Base-by-base conservation (phyloP, 1,140 invertebrate genomes). In the Caerostris darwini region DNA sequence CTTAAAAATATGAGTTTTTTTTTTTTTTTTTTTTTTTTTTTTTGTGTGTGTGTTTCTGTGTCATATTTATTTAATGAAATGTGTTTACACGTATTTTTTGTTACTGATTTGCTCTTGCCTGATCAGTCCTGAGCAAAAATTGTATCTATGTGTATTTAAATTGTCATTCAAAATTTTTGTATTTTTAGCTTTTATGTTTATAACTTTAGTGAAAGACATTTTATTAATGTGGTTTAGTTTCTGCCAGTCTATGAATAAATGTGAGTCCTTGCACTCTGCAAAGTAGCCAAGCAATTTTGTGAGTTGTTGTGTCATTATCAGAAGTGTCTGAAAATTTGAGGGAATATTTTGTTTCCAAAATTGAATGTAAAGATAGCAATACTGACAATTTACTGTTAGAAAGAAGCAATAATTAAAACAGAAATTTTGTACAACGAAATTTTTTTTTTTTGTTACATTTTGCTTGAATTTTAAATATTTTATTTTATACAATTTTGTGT, bases 11-110 rank as follows among this genome's bases (percentile, higher is more conserved):
- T 34, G 90, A 90, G 64, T 58, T 34, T 56, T 58, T 87, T 67
- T 81, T 56, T 93, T 57, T 92, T 50, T 56, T 93, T 57, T 92
- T 50, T n/a, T n/a, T n/a, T n/a, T n/a, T n/a, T n/a, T n/a, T n/a
- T n/a, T n/a, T n/a, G n/a, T n/a, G n/a, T n/a, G n/a, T 57, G 50
- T 83, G 57, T 93, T 93, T 69, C 87, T 89, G 10, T 92, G 90
- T 92, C 53, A 93, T 93, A 93, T 93, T 93, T 93, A 93, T 93
- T 93, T 53, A 88, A 88, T 88, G 59, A 88, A 53, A 53, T 64
- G 34, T 77, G 69, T 77, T 77, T 77, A 50, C 7, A 50, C 34
- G 34, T 77, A 10, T 12, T 12, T 77, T 77, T 77, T 50, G 34
- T 77, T 77, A 64, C 17, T 17, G 17, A 5, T 34, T 34, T 64